Evolutionary conservation across 2,888 invertebrate genomes (phyloP), one percentile per base, ranked within the genome.

Genomic region (Acrobasis repandana): DNA sequence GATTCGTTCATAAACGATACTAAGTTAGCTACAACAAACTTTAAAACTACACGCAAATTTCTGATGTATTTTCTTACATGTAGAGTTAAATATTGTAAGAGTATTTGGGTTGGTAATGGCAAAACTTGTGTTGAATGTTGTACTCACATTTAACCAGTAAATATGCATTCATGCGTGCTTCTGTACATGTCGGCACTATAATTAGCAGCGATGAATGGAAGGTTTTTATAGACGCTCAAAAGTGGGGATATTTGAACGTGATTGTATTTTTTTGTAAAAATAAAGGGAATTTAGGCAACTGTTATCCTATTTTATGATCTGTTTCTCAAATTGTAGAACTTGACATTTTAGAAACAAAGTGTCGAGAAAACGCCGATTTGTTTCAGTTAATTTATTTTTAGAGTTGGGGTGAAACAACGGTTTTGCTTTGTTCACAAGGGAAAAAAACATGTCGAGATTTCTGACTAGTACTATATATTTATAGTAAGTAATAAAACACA

Each of bases 151-250:
- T 86, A 76, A 80, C 81, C 78, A 79, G 82, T 76, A 81, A 82
- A 83, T 79, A 85, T 85, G 85, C 88, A 85, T 86, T 85, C 85
- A 88, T 88, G 85, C 88, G 84, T 88, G 84, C 82, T 75, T 74
- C 78, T 76, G 82, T 84, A 79, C 84, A 84, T 82, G 79, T 82
- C 82, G 77, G 82, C 77, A 82, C 81, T 85, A 84, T 88, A 90
- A 91, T 91, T 90, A 90, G 84, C 83, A 74, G 76, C 75, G 79
- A 84, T 86, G 82, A 83, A 86, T 85, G 83, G 79, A 76, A 73
- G 72, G 79, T 82, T 86, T 87, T 88, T 81, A 77, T 65, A 50
- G 48, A 60, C 59, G 54, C 58, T 63, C 46, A 59, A 63, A 66
- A 61, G 63, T 69, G 65, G 64, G 63, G 62, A 66, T 70, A 70